phyloP scores from a whole-genome alignment of 2,888 invertebrate species.

The Congeria kusceri region DNA sequence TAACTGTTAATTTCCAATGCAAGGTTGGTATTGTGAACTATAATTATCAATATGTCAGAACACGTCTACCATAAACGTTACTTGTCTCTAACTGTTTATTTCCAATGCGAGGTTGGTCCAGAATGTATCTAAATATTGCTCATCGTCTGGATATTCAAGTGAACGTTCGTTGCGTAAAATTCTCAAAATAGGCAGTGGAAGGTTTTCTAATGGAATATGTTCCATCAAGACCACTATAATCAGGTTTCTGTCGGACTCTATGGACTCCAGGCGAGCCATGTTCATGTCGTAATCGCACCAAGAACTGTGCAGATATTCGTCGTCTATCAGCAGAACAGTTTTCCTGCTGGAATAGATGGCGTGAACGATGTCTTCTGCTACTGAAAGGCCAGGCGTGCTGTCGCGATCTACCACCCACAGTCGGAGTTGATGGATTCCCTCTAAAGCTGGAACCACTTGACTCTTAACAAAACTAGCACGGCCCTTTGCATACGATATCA shows the following conservation, averaged over 20 bases:
- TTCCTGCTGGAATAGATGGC: constrained; percentile 57
- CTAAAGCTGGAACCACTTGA: constrained; percentile 47
- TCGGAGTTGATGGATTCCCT: constrained; percentile 28
- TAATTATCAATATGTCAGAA: no score
- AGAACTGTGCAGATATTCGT: constrained; percentile 38
- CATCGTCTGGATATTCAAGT: constrained; percentile 42
- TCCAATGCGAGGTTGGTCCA: constrained; percentile 46
- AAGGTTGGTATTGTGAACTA: constrained; percentile 44
- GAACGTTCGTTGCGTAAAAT: constrained; percentile 27
- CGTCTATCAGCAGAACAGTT: constrained; percentile 48
- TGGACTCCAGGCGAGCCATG: constrained; percentile 54
- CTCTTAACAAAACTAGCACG: constrained; percentile 47
- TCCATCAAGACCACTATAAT: constrained; percentile 54
- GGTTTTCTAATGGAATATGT: constrained; percentile 15
- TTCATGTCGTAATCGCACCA: constrained; percentile 65
- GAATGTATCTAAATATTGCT: constrained; percentile 37
- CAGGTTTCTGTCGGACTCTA: constrained; percentile 38
- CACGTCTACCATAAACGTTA: no score
- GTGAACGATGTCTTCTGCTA: constrained; percentile 58
- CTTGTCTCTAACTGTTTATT: constrained; percentile 25
- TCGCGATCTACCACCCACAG: constrained; percentile 58
- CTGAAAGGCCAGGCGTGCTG: constrained; percentile 44
- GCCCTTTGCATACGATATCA: constrained; percentile 54
- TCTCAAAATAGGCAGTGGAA: constrained; percentile 36
- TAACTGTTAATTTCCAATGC: constrained; percentile 33